phyloP scores from a whole-genome alignment of 2,888 invertebrate species.

The Eupelmus urozonus region DNA sequence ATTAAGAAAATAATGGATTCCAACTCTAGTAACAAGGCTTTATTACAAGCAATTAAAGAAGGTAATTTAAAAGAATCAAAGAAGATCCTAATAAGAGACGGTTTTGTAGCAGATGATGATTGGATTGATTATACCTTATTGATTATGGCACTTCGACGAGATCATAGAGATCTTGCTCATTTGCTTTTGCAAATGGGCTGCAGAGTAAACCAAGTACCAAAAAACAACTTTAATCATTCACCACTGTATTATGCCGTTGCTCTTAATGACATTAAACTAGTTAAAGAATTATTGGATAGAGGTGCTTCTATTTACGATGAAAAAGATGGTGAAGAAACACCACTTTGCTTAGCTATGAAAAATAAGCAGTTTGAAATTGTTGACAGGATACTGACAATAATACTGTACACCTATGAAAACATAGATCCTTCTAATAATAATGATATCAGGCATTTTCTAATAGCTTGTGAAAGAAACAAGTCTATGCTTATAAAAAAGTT shows the following conservation, averaged over 20 bases:
- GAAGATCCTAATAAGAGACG: not conserved
- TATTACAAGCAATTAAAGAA: conserved; percentile 14
- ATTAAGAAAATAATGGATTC: not conserved
- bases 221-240: not conserved
- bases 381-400: conserved; percentile 12
- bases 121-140: conserved; percentile 10
- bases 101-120: not conserved
- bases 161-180: not conserved
- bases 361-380: conserved; percentile 15
- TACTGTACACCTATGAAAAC: conserved; percentile 6
- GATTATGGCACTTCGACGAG: conserved; percentile 5
- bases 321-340: not conserved
- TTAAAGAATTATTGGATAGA: conserved; percentile 1
- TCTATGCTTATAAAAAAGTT: not conserved
- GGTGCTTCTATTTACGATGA: conserved; percentile 13
- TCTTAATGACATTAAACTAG: conserved; percentile 2
- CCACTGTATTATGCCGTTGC: conserved; percentile 17
- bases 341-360: conserved; percentile 13
- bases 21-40: conserved; percentile 7
- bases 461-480: conserved; percentile 26
- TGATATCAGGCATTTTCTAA: not conserved
- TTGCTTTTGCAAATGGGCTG: not conserved
- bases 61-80: conserved; percentile 10
- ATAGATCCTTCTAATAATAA: not conserved
- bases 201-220: not conserved